Percentiles rank a stretch among this genome's conserved stretches.
These are phyloP conservation scores for Cariama cristata DNA, from an alignment of 2,113 vertebrate species.

Conservation along the genomic window DNA sequence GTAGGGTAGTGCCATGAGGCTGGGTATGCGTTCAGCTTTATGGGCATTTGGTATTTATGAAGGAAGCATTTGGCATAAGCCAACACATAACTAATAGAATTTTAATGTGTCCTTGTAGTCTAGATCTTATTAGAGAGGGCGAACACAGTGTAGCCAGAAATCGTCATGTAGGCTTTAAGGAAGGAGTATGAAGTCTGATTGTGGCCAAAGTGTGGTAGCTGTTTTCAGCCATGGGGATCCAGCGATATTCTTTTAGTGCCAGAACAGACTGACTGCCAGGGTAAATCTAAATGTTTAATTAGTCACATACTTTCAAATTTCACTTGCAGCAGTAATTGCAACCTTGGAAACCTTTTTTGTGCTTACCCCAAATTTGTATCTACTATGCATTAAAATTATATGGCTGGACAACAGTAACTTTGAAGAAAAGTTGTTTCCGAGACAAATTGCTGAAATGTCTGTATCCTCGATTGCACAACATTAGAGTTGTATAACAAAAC, in stretches of 20 bases:
- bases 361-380: conserved; percentile 9
- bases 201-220: background rate
- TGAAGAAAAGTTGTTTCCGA: conserved; percentile 7
- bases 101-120: background rate
- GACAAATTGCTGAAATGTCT: background rate
- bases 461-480: background rate
- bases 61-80: background rate
- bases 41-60: background rate
- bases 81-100: background rate
- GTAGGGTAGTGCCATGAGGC: background rate
- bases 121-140: background rate
- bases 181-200: background rate
- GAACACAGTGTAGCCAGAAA: background rate
- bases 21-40: background rate
- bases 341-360: conserved; percentile 5
- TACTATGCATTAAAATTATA: background rate
- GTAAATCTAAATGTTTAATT: conserved; percentile 35
- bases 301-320: background rate
- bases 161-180: background rate
- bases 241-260: background rate
- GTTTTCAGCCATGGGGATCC: background rate
- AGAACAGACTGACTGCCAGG: background rate
- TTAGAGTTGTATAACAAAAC: background rate
- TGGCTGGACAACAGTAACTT: background rate
- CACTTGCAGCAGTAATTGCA: background rate